These are phyloP conservation scores for Ailurus styani DNA, from an alignment of 2,113 vertebrate genomes.

Conservation along the genomic window DNA sequence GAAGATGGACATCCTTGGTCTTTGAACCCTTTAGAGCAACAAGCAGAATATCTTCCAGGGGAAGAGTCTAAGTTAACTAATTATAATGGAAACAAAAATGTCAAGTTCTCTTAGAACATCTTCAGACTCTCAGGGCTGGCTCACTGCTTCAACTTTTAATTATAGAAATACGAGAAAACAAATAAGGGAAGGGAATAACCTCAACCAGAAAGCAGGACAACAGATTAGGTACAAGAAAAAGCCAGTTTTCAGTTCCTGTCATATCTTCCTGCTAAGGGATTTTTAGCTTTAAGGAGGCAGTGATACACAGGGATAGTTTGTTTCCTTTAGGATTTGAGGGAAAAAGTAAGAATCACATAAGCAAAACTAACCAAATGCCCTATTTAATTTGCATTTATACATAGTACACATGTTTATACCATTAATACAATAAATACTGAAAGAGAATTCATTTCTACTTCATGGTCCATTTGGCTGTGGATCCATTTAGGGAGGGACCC, in stretches of 20 bases:
- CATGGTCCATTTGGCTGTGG: not conserved
- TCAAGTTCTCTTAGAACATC: conserved; percentile 14
- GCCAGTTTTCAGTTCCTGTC: not conserved
- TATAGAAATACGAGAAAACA: not conserved
- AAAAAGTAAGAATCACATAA: not conserved
- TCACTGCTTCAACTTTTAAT: not conserved
- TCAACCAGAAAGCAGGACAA: not conserved
- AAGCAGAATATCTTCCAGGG: not conserved
- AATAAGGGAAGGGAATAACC: not conserved
- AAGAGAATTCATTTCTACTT: not conserved
- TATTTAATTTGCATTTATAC: not conserved
- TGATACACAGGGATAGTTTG: not conserved
- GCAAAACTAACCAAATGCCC: not conserved
- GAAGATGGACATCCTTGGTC: not conserved
- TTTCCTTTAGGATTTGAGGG: not conserved
- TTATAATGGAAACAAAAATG: not conserved
- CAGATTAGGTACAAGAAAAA: not conserved
- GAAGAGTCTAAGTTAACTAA: not conserved
- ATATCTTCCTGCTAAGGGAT: not conserved
- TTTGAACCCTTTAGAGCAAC: not conserved
- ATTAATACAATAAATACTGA: not conserved
- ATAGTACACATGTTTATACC: not conserved
- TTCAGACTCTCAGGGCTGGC: not conserved
- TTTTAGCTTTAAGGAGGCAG: not conserved
- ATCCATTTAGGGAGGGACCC: not conserved